Base-by-base conservation (phyloP, 2,113 vertebrate species). In the Anarrhichthys ocellatus region DNA sequence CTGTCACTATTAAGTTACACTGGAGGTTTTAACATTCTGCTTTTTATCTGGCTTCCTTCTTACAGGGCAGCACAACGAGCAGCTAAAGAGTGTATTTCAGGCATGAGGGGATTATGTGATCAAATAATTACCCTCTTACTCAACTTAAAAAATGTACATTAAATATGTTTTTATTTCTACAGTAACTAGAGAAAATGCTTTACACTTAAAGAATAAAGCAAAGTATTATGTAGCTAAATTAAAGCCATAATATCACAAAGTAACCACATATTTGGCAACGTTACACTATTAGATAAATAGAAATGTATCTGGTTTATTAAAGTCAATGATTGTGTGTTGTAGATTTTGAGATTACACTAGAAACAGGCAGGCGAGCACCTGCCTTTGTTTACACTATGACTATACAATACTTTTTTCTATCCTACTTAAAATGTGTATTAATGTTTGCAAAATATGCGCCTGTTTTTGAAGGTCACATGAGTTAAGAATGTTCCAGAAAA, bases 41-140 rank as follows among this genome's bases (percentile, higher is more conserved):
- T 29, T 69, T 68, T 52, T 40, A 76, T 54, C 36, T 29, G 27
- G 29, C 48, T 75, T 24, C 29, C 9, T 62, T 52, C 68, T 29
- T 50, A 70, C n/a, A 38, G 6, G 22, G 29, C 27, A 1, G 20
- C 29, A 27, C 5, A 52, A 8, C 9, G 3, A n/a, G 18, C 5
- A 18, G 48, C 62, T 56, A 14, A 9, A 34, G 63, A 42, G 36
- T 32, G 4, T 48, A 18, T 74, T 40, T 42, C 18, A 67, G 46
- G 9, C 6, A 48, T 6, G 29, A 74, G 5, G 0, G 17, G 24
- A 9, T 18, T 44, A 6, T 0, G 22, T 2, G 59, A 50, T 27
- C 9, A 38, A 29, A 65, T 40, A 52, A 52, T 18, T 17, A 11
- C 1, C 15, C 27, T 2, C 3, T 22, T 48, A 62, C 63, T 46